Percentiles rank a stretch among this genome's conserved stretches.
phyloP scores from a whole-genome alignment of 2,797 vertebrate genomes.

The Alectoris magna region DNA sequence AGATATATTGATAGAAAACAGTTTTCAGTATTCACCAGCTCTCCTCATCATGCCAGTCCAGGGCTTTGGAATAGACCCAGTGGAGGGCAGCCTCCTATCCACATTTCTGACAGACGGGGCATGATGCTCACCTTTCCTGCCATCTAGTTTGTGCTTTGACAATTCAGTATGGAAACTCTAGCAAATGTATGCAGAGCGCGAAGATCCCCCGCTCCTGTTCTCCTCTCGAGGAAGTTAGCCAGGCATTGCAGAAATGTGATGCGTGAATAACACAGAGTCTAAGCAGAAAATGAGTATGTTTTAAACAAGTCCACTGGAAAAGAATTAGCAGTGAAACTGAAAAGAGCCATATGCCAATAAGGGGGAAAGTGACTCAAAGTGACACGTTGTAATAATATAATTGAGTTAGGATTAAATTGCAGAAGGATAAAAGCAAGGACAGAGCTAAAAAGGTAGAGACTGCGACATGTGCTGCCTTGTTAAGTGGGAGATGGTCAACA shows the following conservation, averaged over 20 bases:
- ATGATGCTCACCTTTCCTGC: conserved; percentile 64
- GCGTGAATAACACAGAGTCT: conserved; percentile 61
- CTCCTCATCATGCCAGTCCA: conserved; percentile 54
- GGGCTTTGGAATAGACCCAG: conserved; percentile 58
- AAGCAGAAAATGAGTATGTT: conserved; percentile 77
- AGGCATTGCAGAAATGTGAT: conserved; percentile 72
- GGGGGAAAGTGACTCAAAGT: conserved; percentile 74
- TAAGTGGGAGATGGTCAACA: conserved; percentile 73
- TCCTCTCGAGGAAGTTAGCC: conserved; percentile 69
- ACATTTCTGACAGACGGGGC: conserved; percentile 50
- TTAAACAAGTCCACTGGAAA: conserved; percentile 81
- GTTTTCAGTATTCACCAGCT: conserved; percentile 62
- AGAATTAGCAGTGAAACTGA: conserved; percentile 79
- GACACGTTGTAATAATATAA: conserved; percentile 76
- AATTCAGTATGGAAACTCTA: conserved; percentile 63
- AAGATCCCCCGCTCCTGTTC: conserved; percentile 49
- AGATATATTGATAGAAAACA: conserved; percentile 29
- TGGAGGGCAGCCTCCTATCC: conserved; percentile 48
- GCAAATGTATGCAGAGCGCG: conserved; percentile 66
- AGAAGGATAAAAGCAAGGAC: conserved; percentile 75
- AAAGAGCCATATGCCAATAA: conserved; percentile 79
- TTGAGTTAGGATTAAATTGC: conserved; percentile 76
- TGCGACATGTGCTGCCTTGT: conserved; percentile 58
- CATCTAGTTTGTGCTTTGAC: conserved; percentile 69
- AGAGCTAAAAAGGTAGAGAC: conserved; percentile 59